Percentiles rank a stretch among this genome's conserved stretches.
Conservation (phyloP, 2,113 vertebrate species). For the Lycaon pictus region DNA sequence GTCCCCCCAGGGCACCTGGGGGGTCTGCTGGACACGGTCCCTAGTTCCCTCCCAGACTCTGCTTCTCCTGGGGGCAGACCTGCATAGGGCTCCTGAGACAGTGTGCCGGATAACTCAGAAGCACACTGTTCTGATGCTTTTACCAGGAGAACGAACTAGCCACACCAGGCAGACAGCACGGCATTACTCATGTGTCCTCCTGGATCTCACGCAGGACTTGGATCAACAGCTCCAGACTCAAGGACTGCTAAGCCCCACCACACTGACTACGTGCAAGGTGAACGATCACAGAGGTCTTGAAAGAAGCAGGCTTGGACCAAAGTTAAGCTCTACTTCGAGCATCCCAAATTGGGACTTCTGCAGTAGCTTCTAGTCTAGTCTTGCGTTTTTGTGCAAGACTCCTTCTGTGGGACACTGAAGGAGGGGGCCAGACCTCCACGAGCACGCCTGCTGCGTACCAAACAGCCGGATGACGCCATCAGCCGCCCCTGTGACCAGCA, state of each 20-base stretch:
- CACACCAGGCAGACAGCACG: accelerated
- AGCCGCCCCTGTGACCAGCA: conserved; percentile 96
- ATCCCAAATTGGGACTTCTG: not conserved
- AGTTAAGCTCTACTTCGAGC: not conserved
- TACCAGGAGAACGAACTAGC: not conserved
- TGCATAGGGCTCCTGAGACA: not conserved
- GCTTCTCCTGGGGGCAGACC: not conserved
- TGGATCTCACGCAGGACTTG: not conserved
- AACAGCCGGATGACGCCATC: conserved; percentile 97
- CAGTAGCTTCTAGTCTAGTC: not conserved
- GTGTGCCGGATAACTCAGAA: not conserved
- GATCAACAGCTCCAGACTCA: not conserved
- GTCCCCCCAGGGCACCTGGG: accelerated
- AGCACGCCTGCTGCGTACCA: conserved; percentile 85
- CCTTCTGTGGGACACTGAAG: not conserved
- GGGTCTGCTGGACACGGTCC: not conserved
- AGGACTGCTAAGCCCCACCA: not conserved
- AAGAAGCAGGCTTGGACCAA: not conserved
- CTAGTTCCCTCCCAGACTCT: not conserved
- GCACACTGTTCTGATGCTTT: not conserved
- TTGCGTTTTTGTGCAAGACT: too few species aligned
- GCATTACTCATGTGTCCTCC: not conserved
- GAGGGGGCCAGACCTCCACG: not conserved
- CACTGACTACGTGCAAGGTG: accelerated
- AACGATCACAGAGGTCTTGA: not conserved